These are phyloP conservation scores for Mesorhabditis sp. DNA, from an alignment of 2,888 invertebrate species.

Conservation along the genomic window DNA sequence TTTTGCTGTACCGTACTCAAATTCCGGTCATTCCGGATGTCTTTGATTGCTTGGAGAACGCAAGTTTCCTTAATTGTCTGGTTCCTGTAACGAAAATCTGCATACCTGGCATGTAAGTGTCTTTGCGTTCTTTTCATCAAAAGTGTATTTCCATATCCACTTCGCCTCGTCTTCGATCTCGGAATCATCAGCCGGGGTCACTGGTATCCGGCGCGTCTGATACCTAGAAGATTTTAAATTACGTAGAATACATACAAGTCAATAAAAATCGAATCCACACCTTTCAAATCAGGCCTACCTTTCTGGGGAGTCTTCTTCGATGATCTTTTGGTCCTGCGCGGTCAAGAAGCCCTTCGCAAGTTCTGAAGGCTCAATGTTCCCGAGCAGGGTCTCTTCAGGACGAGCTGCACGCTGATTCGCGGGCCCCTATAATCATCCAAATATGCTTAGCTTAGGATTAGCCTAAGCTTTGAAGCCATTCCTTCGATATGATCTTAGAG, in stretches of 20 bases:
- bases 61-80: not conserved
- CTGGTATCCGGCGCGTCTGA: constrained; percentile 45
- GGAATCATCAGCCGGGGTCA: constrained; percentile 59
- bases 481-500: too few relatives aligned
- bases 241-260: not conserved
- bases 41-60: not conserved
- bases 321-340: constrained; percentile 81
- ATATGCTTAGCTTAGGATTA: too few relatives aligned
- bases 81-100: not conserved
- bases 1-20: not conserved
- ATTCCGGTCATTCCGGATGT: not conserved
- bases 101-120: constrained; percentile 15
- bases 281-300: constrained; percentile 51
- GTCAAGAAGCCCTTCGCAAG: constrained; percentile 92
- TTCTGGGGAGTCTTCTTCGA: constrained; percentile 64
- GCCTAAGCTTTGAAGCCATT: too few relatives aligned
- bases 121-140: constrained; percentile 60
- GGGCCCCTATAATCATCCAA: too few relatives aligned
- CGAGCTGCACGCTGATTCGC: too few relatives aligned
- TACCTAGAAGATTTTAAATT: constrained; percentile 15
- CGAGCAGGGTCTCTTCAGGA: constrained; percentile 32
- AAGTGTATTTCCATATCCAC: constrained; percentile 94
- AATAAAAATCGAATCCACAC: constrained; percentile 34
- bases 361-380: constrained; percentile 82
- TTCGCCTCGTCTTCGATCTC: constrained; percentile 90